Base-by-base conservation (phyloP, 2,888 invertebrate species). In the Dromius quadrimaculatus region DNA sequence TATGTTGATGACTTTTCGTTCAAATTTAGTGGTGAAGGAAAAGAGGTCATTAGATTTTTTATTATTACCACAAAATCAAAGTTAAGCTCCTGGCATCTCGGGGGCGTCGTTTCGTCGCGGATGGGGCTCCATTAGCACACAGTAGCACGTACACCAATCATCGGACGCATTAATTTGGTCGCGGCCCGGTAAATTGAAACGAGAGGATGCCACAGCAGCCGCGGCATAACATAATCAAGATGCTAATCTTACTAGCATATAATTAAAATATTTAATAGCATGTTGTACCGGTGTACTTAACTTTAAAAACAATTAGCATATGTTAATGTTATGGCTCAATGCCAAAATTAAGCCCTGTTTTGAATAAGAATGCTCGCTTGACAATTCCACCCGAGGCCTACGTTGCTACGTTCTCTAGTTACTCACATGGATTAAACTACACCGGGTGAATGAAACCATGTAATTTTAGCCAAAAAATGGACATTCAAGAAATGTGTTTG, bases 211-310 rank as follows among this genome's bases (percentile, higher is more conserved):
- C 41, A 23, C 47, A 59, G 43, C 62, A 34, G 69, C 61, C 23
- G 47, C 23, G 11, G 41, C 23, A 75, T 47, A 76, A 76, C 77
- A 76, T 75, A 76, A 76, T 76, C 76, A 74, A 77, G 77, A 77
- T 76, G 76, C 76, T 77, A 77, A 77, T 77, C 77, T 77, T 74
- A 34, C 73, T 72, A 72, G 74, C 74, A 74, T 76, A 76, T 77
- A 77, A 77, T 77, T 77, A 77, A 77, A 77, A 75, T 77, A 74
- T 74, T 74, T 77, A 77, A 77, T 77, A 76, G 76, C 76, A 76
- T 77, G 76, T 75, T 76, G 74, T 75, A 75, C 72, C 62, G 47
- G 22, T 62, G 75, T 77, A 76, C 74, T 77, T 77, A 77, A 75
- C 74, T 72, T 75, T 74, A 70, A 72, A 74, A 74, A 76, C 75